Conservation (phyloP, 37 sponge, comb jelly and placozoan genomes). For the Aplysina aerophoba region DNA sequence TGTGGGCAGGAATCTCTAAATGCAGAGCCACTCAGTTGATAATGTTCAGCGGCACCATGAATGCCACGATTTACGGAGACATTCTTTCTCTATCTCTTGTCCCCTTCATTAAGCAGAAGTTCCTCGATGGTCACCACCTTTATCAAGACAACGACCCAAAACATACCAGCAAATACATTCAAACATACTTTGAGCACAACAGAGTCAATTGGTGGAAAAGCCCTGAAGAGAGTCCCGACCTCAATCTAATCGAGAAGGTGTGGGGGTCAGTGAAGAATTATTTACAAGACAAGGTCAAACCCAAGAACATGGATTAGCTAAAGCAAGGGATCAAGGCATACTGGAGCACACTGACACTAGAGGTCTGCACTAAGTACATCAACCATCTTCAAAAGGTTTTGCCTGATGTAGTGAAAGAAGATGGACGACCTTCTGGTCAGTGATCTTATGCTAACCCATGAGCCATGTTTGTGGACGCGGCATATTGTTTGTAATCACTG, state of each 20-base stretch:
- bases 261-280: constrained; percentile 27
- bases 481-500: no score
- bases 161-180: not conserved
- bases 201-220: constrained; percentile 14
- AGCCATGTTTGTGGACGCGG: no score
- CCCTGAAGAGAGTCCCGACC: constrained; percentile 19
- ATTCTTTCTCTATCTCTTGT: not conserved
- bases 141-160: constrained; percentile 1
- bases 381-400: constrained; percentile 20
- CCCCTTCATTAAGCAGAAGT: not conserved
- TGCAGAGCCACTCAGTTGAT: no score
- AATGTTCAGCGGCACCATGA: not conserved
- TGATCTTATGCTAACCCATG: no score
- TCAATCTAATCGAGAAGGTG: constrained; percentile 15
- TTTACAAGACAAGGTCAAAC: constrained; percentile 8
- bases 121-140: not conserved
- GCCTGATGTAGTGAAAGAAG: not conserved
- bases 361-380: constrained; percentile 23
- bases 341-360: constrained; percentile 24
- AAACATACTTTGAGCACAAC: not conserved
- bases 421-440: constrained; percentile 9
- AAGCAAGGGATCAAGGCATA: constrained; percentile 24
- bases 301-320: not conserved
- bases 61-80: not conserved
- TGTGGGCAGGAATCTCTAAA: no score